Percentiles rank a stretch among this genome's conserved stretches.
These are phyloP conservation scores for Scopus umbretta DNA, from an alignment of 2,113 vertebrate genomes.

Conservation along the genomic window DNA sequence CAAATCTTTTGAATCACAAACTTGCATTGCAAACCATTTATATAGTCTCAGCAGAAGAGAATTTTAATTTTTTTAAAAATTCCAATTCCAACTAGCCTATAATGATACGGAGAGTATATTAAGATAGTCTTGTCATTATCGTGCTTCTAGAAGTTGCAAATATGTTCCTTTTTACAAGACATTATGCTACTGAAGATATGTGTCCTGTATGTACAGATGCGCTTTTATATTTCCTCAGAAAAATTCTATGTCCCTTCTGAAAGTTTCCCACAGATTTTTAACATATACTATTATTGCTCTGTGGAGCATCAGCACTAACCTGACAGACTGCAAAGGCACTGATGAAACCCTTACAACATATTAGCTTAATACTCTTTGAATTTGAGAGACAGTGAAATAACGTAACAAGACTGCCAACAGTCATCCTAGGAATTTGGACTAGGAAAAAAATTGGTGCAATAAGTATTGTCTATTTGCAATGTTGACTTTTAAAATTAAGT, in stretches of 20 bases:
- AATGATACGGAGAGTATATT: background rate
- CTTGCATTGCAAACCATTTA: background rate
- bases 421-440: background rate
- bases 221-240: background rate
- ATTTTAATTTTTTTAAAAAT: background rate
- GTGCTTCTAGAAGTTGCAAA: background rate
- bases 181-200: background rate
- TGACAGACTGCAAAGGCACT: background rate
- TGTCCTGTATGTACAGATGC: background rate
- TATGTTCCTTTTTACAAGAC: background rate
- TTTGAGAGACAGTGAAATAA: background rate
- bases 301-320: background rate
- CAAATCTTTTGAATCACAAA: background rate
- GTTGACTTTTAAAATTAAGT: background rate
- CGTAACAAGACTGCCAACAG: background rate
- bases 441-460: background rate
- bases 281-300: background rate
- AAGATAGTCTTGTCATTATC: background rate
- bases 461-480: background rate
- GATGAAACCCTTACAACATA: background rate
- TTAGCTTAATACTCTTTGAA: background rate
- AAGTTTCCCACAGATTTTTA: background rate
- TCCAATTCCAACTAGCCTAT: background rate
- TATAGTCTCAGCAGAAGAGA: background rate
- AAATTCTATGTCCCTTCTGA: background rate